These are phyloP conservation scores for Seriola dumerili DNA, from an alignment of 2,113 vertebrate genomes.

Conservation along the genomic window DNA sequence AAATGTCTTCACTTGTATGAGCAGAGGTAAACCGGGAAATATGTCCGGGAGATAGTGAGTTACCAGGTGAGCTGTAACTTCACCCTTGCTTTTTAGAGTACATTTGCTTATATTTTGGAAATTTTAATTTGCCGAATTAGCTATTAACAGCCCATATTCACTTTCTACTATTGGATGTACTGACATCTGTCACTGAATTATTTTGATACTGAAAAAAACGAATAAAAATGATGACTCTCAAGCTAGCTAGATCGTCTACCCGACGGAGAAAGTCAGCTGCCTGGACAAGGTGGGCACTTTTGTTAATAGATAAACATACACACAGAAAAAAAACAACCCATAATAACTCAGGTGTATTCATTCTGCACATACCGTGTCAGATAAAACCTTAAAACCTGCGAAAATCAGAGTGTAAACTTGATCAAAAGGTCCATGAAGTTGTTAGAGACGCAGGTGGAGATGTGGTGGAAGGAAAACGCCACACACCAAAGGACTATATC, in stretches of 20 bases:
- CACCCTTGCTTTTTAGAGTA: too few species aligned
- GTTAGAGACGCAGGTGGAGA: not conserved
- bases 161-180: not conserved
- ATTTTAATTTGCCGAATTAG: not conserved
- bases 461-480: too few species aligned
- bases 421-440: not conserved
- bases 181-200: not conserved
- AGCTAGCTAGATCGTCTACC: slow-evolving; percentile 96
- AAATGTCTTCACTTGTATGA: too few species aligned
- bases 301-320: not conserved
- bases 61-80: too few species aligned
- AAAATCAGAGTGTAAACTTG: not conserved
- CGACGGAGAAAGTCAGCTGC: slow-evolving; percentile 97
- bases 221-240: too few species aligned
- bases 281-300: slow-evolving; percentile 90
- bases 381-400: too few species aligned
- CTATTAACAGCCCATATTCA: not conserved
- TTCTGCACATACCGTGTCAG: too few species aligned
- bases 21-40: too few species aligned
- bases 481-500: too few species aligned
- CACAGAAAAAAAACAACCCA: not conserved
- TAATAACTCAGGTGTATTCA: too few species aligned
- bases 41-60: too few species aligned
- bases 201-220: too few species aligned
- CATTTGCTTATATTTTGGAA: not conserved